Percentiles rank a stretch among this genome's conserved stretches.
These are phyloP conservation scores for Colossoma macropomum DNA, from an alignment of 2,113 vertebrate species.

Conservation along the genomic window DNA sequence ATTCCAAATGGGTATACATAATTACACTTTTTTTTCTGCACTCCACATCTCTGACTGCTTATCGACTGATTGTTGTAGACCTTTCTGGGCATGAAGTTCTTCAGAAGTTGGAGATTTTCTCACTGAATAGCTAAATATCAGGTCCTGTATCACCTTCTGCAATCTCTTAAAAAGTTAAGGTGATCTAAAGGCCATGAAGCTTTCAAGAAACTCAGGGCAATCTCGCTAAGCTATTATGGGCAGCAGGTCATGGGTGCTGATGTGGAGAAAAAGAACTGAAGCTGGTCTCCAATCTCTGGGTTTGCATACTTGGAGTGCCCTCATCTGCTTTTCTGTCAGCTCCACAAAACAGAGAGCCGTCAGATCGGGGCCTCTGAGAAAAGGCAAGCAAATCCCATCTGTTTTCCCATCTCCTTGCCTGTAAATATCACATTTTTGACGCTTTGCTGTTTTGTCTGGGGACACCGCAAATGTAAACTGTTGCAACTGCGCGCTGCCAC, in stretches of 20 bases:
- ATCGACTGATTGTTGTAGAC: not conserved
- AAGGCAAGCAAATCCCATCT: slow-evolving; percentile 12
- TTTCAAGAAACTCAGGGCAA: not conserved
- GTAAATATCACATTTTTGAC: slow-evolving; percentile 5
- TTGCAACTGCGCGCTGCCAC: not conserved
- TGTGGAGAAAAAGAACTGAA: slow-evolving; percentile 18
- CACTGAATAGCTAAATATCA: too few relatives aligned
- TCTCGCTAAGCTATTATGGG: not conserved
- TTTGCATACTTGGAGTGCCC: slow-evolving; percentile 12
- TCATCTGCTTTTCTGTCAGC: not conserved
- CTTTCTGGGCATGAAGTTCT: not conserved
- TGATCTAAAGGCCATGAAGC: not conserved
- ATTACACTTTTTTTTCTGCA: too few relatives aligned
- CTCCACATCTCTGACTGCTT: too few relatives aligned
- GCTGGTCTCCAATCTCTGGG: slow-evolving; percentile 6
- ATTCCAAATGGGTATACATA: too few relatives aligned
- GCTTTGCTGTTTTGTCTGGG: slow-evolving; percentile 4
- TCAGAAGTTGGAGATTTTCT: too few relatives aligned
- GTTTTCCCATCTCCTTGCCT: slow-evolving; percentile 2
- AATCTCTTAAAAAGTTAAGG: not conserved
- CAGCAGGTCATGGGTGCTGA: slow-evolving; percentile 1
- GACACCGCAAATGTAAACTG: slow-evolving; percentile 3
- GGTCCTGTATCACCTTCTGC: not conserved
- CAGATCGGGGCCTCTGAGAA: not conserved
- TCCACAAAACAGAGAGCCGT: slow-evolving; percentile 9